Base-by-base conservation (phyloP, 2,797 vertebrate genomes). In the Simalia tracyae region DNA sequence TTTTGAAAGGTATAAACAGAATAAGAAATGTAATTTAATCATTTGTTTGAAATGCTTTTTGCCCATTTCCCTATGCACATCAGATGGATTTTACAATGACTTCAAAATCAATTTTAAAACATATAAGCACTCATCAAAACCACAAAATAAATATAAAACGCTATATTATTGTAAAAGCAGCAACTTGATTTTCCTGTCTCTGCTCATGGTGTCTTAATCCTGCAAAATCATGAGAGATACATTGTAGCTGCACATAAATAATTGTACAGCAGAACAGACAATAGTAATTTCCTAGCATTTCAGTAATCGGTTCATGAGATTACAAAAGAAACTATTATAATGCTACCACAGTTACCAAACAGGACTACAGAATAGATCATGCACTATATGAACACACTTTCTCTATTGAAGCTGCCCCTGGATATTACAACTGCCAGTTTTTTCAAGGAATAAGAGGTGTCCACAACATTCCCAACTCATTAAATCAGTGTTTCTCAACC, bases 1-100 rank as follows among this genome's bases (percentile, higher is more conserved):
- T 90, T 60, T 60, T 22, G 3, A 42, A 59, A 93, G 92, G 56
- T 28, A 22, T 26, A 90, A 90, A 90, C 24, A 64, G 19, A 87
- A n/a, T 42, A 60, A 22, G 87, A 72, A 42, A 89, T 61, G 5
- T 89, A 91, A 93, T 90, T n/a, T 59, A 57, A 59, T 63, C 86
- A 57, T 64, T 90, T 50, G n/a, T 54, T 22, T 57, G 28, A 68
- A 87, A 57, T 24, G n/a, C 8, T 46, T 91, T 46, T 59, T 72
- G 59, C 36, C 28, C 17, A n/a, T 5, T 7, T 61, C 54, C 76
- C 36, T 26, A 12, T n/a, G 26, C 24, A 46, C 19, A 56, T 50
- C 31, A 8, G n/a, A 8, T 7, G 11, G 26, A 54, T 54, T 26
- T 50, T 46, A 60, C 14, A 60, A 12, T 36, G 19, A 36, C 46